A percentile compares a stretch with the other conserved stretches of the same genome.
Evolutionary conservation across 1,140 invertebrate species (phyloP).

Genomic region (Battus philenor): DNA sequence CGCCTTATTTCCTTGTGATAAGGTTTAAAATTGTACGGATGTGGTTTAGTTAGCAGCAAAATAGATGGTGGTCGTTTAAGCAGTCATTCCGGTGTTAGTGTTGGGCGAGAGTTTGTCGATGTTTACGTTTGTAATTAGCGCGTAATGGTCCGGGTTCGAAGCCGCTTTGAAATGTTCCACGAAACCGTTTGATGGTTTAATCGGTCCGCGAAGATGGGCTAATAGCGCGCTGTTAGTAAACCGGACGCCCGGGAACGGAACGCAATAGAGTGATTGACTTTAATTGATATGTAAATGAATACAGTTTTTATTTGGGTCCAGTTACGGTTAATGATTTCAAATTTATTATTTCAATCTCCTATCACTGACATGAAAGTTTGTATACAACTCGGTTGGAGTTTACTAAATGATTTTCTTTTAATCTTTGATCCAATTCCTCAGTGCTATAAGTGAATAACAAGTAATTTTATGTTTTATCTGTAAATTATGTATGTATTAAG

Average conservation of each 20-base stretch:
- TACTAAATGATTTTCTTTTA: too few relatives aligned
- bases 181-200: constrained; percentile 24
- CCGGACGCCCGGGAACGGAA: constrained; percentile 1
- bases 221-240: constrained; percentile 18
- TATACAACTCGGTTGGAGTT: too few relatives aligned
- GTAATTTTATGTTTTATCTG: too few relatives aligned
- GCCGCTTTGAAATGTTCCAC: constrained; percentile 16
- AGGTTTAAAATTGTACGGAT: constrained; percentile 18
- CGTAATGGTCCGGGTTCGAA: constrained; percentile 18
- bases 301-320: too few relatives aligned
- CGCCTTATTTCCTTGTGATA: constrained; percentile 23
- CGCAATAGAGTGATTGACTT: constrained; percentile 14
- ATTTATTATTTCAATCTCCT: too few relatives aligned
- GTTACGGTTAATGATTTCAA: too few relatives aligned
- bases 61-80: constrained; percentile 23
- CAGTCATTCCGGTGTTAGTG: constrained; percentile 38
- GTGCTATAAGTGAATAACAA: too few relatives aligned
- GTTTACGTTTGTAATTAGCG: constrained; percentile 29
- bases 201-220: constrained; percentile 16
- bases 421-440: too few relatives aligned
- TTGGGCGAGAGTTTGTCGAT: constrained; percentile 31
- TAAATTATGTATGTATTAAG: too few relatives aligned
- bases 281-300: constrained; percentile 19
- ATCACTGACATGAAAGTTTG: too few relatives aligned
- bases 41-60: constrained; percentile 5